Percentiles rank a stretch among this genome's conserved stretches.
Conservation (phyloP, 1,140 invertebrate genomes). For the Acromyrmex heyeri region DNA sequence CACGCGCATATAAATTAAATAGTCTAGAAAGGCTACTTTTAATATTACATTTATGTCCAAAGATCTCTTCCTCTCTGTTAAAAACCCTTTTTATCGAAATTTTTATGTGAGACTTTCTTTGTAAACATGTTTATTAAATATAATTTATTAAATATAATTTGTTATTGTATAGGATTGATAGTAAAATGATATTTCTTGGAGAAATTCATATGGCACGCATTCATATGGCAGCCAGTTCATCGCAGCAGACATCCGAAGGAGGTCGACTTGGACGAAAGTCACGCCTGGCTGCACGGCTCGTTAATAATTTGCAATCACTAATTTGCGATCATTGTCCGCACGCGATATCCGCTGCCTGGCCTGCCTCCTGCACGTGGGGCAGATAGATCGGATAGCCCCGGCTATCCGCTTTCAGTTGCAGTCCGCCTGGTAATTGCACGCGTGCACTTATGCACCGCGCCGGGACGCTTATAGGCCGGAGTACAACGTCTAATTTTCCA, state of each 20-base stretch:
- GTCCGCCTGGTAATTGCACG: conserved; percentile 65
- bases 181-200: background rate
- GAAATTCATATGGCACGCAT: conserved; percentile 10
- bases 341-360: conserved; percentile 70
- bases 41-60: background rate
- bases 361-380: conserved; percentile 35
- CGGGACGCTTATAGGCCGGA: conserved; percentile 62
- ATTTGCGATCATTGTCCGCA: conserved; percentile 76
- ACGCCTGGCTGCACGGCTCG: conserved; percentile 55
- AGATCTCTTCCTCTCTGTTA: background rate
- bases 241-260: conserved; percentile 27
- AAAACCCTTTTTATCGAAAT: background rate
- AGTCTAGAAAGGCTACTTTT: too few species aligned
- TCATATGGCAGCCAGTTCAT: background rate
- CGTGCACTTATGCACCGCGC: conserved; percentile 64
- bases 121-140: background rate
- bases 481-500: conserved; percentile 76
- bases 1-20: background rate
- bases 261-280: conserved; percentile 68
- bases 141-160: background rate
- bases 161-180: background rate
- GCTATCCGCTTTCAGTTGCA: conserved; percentile 64
- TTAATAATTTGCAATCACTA: conserved; percentile 76
- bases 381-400: conserved; percentile 57
- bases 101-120: background rate